A percentile compares a stretch with the other conserved stretches of the same genome.
Evolutionary conservation across 2,113 vertebrate genomes (phyloP).

Genomic region (Corvus cornix): DNA sequence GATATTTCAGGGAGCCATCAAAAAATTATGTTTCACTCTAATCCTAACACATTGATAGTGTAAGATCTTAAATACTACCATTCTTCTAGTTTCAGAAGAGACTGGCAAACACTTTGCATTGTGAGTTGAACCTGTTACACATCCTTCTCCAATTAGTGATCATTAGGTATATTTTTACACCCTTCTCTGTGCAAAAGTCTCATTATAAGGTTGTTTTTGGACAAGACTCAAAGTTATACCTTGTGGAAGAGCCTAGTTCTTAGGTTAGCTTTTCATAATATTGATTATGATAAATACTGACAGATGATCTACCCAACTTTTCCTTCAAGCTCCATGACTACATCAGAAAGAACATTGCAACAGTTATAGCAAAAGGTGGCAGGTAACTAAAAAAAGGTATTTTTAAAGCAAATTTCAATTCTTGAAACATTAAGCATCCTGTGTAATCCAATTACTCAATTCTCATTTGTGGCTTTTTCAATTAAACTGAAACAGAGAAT

Average conservation of each 20-base stretch:
- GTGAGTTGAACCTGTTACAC: not conserved
- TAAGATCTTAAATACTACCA: not conserved
- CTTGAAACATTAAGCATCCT: not conserved
- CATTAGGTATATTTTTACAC: not conserved
- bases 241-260: not conserved
- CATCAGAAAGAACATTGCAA: not conserved
- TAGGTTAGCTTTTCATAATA: not conserved
- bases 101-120: not conserved
- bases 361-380: not conserved
- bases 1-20: not conserved
- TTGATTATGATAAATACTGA: not conserved
- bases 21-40: not conserved
- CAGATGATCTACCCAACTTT: not conserved
- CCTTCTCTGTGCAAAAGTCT: not conserved
- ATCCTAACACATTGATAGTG: not conserved
- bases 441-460: not conserved
- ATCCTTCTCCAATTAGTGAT: not conserved
- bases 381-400: not conserved
- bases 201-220: not conserved
- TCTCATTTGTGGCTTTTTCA: not conserved
- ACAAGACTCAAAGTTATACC: not conserved
- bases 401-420: not conserved
- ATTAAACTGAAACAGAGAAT: not conserved
- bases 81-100: not conserved
- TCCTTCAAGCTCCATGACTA: not conserved